Conservation (phyloP, 1,140 invertebrate species). For the Nasonia giraulti region DNA sequence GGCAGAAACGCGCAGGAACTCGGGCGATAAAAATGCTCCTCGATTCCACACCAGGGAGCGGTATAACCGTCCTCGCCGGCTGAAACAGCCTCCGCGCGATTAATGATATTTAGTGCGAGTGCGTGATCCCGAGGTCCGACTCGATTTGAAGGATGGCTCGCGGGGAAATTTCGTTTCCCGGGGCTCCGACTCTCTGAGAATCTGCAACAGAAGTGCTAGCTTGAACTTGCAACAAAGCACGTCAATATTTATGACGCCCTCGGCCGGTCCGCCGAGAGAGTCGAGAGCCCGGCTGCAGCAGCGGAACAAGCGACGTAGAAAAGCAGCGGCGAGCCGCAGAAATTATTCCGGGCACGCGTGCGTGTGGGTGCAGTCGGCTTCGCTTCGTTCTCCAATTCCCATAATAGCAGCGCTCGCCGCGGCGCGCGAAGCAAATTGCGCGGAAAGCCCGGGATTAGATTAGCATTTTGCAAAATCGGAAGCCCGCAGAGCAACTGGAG, state of each 20-base stretch:
- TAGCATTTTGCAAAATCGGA: conserved; percentile 22
- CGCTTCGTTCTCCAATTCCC: conserved; percentile 15
- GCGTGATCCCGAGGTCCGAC: not conserved
- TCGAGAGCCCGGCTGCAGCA: not conserved
- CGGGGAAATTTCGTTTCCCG: too few species aligned
- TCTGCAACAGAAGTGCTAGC: too few species aligned
- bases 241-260: too few species aligned
- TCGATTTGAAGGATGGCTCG: too few species aligned
- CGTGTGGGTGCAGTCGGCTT: not conserved
- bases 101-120: conserved; percentile 2
- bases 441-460: conserved; percentile 27
- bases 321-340: not conserved
- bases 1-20: conserved; percentile 40
- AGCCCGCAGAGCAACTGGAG: not conserved
- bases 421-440: not conserved
- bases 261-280: too few species aligned
- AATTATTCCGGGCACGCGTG: conserved; percentile 12
- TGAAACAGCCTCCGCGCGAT: not conserved
- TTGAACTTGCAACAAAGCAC: too few species aligned
- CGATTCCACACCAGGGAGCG: conserved; percentile 50
- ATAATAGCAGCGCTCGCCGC: conserved; percentile 10
- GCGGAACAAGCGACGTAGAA: not conserved
- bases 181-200: too few species aligned
- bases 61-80: not conserved
- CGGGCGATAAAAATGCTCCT: conserved; percentile 53